Conservation (phyloP, 1,140 invertebrate genomes). For the Tyrophagus putrescentiae region DNA sequence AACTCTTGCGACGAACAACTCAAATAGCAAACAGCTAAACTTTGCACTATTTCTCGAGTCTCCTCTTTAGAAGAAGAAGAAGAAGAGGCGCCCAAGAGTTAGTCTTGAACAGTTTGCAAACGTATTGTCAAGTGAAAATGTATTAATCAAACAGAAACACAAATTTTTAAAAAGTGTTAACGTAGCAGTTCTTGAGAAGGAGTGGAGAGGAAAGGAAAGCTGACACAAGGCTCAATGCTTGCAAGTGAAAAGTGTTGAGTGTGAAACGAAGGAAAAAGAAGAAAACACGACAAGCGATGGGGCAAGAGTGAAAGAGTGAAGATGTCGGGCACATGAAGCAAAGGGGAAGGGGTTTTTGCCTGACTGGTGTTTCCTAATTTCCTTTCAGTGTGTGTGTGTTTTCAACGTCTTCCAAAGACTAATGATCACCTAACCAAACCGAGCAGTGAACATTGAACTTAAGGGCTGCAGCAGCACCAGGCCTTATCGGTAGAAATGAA, state of each 20-base stretch:
- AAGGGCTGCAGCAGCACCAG: too few relatives aligned
- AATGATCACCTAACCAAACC: constrained; percentile 13
- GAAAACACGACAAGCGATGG: not conserved
- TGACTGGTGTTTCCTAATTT: not conserved
- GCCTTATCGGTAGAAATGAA: too few relatives aligned
- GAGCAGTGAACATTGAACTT: too few relatives aligned
- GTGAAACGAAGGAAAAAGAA: not conserved
- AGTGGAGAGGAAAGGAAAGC: too few relatives aligned
- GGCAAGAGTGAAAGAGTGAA: too few relatives aligned
- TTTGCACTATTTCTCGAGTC: constrained; percentile 4
- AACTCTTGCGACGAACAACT: too few relatives aligned
- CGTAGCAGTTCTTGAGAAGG: not conserved
- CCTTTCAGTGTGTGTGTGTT: not conserved
- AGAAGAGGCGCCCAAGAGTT: too few relatives aligned
- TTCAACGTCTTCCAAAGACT: too few relatives aligned
- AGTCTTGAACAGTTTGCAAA: not conserved
- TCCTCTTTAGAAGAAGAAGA: not conserved
- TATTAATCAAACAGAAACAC: constrained; percentile 9
- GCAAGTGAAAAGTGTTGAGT: not conserved
- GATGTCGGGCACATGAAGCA: too few relatives aligned
- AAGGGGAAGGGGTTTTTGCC: too few relatives aligned
- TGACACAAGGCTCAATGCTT: not conserved
- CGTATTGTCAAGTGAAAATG: too few relatives aligned
- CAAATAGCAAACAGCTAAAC: not conserved
- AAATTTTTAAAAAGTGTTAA: constrained; percentile 10